phyloP scores from a whole-genome alignment of 2,888 invertebrate genomes.

The Drosophila emarginata region DNA sequence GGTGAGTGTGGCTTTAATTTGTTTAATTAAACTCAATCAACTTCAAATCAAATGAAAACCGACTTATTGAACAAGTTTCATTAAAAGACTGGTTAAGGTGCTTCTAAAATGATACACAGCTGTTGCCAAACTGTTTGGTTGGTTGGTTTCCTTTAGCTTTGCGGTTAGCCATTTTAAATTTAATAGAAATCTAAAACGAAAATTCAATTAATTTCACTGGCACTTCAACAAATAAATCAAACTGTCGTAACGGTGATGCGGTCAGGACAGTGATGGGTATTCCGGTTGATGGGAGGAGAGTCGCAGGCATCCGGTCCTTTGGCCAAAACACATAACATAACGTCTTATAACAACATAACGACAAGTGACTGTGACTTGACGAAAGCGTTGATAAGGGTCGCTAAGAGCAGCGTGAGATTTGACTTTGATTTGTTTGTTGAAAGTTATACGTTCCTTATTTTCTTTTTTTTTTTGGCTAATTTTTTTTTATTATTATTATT shows the following conservation, averaged over 20 bases:
- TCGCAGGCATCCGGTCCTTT: background rate
- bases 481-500: background rate
- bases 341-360: slow-evolving; percentile 2
- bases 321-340: background rate
- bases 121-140: background rate
- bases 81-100: background rate
- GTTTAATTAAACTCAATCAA: background rate
- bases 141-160: too few relatives aligned
- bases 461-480: background rate
- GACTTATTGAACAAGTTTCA: background rate
- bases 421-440: slow-evolving; percentile 4
- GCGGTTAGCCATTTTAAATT: slow-evolving; percentile 8
- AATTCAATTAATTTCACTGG: slow-evolving; percentile 44
- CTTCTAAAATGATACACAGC: background rate
- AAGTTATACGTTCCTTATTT: background rate
- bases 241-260: background rate
- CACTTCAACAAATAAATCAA: slow-evolving; percentile 2
- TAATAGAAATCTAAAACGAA: slow-evolving; percentile 6
- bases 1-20: background rate
- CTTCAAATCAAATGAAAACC: background rate
- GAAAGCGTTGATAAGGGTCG: slow-evolving; percentile 4
- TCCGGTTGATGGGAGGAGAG: background rate
- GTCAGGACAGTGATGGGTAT: background rate
- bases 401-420: background rate
- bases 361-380: slow-evolving; percentile 2